Percentiles rank a stretch among this genome's conserved stretches.
These are phyloP conservation scores for Nestor notabilis DNA, from an alignment of 2,113 vertebrate genomes.

Conservation along the genomic window DNA sequence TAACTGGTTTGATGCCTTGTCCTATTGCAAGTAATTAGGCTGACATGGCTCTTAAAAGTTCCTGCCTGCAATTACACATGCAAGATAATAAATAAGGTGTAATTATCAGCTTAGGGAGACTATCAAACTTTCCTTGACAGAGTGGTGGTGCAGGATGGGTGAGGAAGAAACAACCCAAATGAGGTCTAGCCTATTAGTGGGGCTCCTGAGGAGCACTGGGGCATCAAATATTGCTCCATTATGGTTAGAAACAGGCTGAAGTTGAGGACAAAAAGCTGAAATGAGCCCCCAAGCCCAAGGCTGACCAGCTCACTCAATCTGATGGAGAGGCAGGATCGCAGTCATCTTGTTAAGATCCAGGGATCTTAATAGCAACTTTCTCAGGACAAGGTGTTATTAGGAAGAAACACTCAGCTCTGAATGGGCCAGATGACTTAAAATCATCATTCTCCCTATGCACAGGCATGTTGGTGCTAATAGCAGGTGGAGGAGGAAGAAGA, in stretches of 20 bases:
- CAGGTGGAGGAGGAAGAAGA: slow-evolving; percentile 18
- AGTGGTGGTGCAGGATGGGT: background rate
- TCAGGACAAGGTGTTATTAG: background rate
- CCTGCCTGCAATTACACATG: slow-evolving; percentile 25
- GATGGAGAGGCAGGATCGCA: background rate
- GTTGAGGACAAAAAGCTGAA: background rate
- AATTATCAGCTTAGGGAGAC: slow-evolving; percentile 19
- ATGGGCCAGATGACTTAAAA: background rate
- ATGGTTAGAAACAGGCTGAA: background rate
- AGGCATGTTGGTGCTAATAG: background rate
- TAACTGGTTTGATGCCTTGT: background rate
- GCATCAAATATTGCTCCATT: background rate
- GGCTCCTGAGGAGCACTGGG: background rate
- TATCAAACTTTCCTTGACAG: slow-evolving; percentile 32
- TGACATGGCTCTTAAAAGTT: slow-evolving; percentile 19
- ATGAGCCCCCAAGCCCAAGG: background rate
- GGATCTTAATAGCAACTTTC: background rate
- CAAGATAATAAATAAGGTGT: slow-evolving; percentile 12
- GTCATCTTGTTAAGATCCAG: background rate
- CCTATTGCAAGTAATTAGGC: slow-evolving; percentile 1
- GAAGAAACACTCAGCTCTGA: background rate
- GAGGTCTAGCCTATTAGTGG: background rate
- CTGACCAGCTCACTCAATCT: background rate
- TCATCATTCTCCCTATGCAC: background rate
- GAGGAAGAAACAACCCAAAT: background rate